These are phyloP conservation scores for Theocolax elegans DNA, from an alignment of 1,140 invertebrate genomes.

Conservation along the genomic window DNA sequence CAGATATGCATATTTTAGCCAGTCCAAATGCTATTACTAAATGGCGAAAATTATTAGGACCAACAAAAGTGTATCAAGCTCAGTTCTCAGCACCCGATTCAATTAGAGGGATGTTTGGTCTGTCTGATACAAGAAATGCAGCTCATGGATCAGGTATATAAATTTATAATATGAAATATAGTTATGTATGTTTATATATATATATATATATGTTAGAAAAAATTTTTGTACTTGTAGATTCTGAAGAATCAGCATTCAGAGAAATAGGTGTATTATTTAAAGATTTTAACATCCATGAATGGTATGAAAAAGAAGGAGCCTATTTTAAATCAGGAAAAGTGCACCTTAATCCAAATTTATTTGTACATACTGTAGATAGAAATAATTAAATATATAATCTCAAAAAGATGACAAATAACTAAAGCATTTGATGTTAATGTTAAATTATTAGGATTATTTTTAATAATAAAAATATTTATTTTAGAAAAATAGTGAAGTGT, in stretches of 20 bases:
- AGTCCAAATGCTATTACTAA: conserved; percentile 78
- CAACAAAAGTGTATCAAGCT: conserved; percentile 86
- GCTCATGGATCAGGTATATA: conserved; percentile 86
- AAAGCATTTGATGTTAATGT: no score
- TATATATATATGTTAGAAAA: no score
- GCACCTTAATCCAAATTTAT: conserved; percentile 58
- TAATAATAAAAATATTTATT: conserved; percentile 35
- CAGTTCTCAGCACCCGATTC: conserved; percentile 81
- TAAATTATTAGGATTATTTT: conserved; percentile 14
- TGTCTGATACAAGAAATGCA: conserved; percentile 93
- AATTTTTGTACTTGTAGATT: conserved; percentile 75
- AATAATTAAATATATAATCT: conserved; percentile 27
- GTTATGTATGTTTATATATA: conserved; percentile 29
- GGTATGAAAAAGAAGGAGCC: conserved; percentile 69
- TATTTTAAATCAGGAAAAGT: conserved; percentile 61
- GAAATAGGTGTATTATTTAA: conserved; percentile 89
- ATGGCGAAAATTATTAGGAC: conserved; percentile 88
- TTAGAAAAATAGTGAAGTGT: conserved; percentile 48
- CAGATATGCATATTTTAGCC: conserved; percentile 82
- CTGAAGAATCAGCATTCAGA: conserved; percentile 75
- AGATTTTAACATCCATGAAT: conserved; percentile 74
- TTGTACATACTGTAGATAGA: conserved; percentile 61
- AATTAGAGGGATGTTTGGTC: conserved; percentile 84
- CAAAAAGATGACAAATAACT: no score
- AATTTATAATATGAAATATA: background rate